These are phyloP conservation scores for Sebastes schlegelii DNA, from an alignment of 2,113 vertebrate genomes.

Conservation along the genomic window DNA sequence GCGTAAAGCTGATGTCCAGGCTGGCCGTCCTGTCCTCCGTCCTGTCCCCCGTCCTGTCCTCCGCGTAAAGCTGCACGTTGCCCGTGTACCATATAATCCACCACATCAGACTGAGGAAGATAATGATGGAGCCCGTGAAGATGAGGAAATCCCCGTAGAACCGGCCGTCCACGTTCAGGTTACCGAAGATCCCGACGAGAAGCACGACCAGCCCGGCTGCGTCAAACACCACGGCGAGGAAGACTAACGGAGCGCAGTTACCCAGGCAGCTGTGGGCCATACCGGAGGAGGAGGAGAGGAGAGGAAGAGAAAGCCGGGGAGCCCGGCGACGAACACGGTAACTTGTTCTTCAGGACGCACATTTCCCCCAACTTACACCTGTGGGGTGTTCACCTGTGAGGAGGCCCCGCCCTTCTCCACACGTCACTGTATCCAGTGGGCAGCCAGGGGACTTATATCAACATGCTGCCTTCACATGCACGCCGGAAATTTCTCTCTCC, in stretches of 20 bases:
- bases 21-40: constrained; percentile 45
- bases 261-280: constrained; percentile 80
- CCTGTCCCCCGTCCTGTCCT: constrained; percentile 30
- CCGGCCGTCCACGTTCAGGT: constrained; percentile 71
- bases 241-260: constrained; percentile 72
- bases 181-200: constrained; percentile 83
- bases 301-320: constrained; percentile 1
- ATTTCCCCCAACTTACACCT: constrained; percentile 61
- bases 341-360: constrained; percentile 48
- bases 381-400: constrained; percentile 67
- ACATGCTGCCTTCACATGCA: constrained; percentile 24
- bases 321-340: background rate
- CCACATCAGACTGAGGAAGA: constrained; percentile 83
- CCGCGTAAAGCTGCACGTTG: constrained; percentile 71
- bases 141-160: constrained; percentile 86
- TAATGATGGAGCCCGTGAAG: constrained; percentile 82
- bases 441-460: background rate
- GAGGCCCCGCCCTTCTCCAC: constrained; percentile 55
- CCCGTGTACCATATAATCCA: constrained; percentile 86
- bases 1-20: constrained; percentile 68
- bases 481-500: background rate
- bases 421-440: constrained; percentile 46
- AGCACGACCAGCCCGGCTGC: constrained; percentile 70
- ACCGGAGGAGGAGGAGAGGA: background rate
- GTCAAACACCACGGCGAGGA: constrained; percentile 79